These are phyloP conservation scores for Ctenochaetus hawaiiensis DNA, from an alignment of 2,797 vertebrate genomes.

Conservation along the genomic window DNA sequence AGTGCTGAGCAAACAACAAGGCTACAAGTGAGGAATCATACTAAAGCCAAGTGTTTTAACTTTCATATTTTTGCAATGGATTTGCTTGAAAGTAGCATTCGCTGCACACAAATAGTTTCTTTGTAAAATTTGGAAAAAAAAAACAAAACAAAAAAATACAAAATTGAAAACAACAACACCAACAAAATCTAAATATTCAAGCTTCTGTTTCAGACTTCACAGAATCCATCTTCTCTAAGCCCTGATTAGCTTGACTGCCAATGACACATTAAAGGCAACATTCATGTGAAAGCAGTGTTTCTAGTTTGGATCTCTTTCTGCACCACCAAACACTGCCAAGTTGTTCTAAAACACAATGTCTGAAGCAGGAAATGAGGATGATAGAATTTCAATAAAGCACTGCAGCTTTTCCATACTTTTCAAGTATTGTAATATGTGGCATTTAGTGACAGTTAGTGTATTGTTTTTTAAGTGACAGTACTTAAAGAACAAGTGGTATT, in stretches of 20 bases:
- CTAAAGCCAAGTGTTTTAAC: neutral
- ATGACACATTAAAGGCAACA: neutral
- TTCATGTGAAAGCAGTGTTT: neutral
- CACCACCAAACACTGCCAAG: neutral
- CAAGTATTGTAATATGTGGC: neutral
- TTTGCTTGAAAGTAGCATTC: neutral
- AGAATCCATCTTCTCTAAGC: neutral
- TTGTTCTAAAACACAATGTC: neutral
- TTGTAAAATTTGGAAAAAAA: neutral
- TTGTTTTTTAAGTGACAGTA: neutral
- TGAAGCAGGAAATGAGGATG: neutral
- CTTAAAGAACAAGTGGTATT: constrained; percentile 1
- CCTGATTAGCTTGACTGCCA: neutral
- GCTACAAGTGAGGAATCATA: neutral
- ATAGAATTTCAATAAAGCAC: neutral
- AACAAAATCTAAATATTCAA: too few species aligned
- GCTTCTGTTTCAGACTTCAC: neutral
- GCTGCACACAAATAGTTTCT: neutral
- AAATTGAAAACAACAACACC: too few species aligned
- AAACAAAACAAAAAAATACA: too few species aligned
- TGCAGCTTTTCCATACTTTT: neutral
- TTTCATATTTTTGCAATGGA: neutral
- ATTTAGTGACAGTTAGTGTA: too few species aligned
- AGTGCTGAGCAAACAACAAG: neutral
- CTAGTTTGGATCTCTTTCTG: neutral